Evolutionary conservation across 2,797 vertebrate genomes (phyloP).

Genomic region (Cyprinella venusta): DNA sequence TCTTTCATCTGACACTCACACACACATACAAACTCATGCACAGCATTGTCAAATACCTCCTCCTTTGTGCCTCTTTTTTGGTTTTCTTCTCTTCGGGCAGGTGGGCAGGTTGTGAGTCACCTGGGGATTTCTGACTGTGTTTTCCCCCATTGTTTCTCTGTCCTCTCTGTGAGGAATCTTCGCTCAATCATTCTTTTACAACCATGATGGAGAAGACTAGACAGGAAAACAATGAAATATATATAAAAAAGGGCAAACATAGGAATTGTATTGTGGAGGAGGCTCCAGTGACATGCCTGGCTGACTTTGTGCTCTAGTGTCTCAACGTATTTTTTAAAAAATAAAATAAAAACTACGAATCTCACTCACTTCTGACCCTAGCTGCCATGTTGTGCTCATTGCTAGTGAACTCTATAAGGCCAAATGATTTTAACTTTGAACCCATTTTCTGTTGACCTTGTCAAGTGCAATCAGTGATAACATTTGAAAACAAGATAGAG

Average conservation of each 20-base stretch:
- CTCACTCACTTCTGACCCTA: not conserved
- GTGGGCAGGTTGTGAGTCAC: constrained; percentile 46
- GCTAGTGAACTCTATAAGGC: not conserved
- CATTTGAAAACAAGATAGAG: not conserved
- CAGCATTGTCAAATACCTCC: not conserved
- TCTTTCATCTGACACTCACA: not conserved
- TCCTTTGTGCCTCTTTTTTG: too few relatives aligned
- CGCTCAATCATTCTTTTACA: constrained; percentile 11
- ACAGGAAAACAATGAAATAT: not conserved
- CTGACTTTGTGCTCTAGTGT: not conserved
- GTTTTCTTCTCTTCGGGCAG: constrained; percentile 31
- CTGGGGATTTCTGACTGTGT: constrained; percentile 27
- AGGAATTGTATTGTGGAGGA: too few relatives aligned
- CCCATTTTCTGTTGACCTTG: not conserved
- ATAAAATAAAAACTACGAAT: too few relatives aligned
- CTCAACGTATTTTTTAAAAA: not conserved
- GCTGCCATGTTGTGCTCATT: not conserved
- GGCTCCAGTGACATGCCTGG: not conserved
- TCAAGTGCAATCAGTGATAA: not conserved
- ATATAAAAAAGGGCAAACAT: not conserved
- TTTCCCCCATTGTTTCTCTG: constrained; percentile 65
- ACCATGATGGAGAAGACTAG: constrained; percentile 19
- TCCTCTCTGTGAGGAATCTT: constrained; percentile 61
- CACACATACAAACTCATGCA: not conserved
- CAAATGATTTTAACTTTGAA: not conserved